A percentile compares a stretch with the other conserved stretches of the same genome.
Conservation (phyloP, 1,140 invertebrate genomes). For the Zaprionus camerounensis region DNA sequence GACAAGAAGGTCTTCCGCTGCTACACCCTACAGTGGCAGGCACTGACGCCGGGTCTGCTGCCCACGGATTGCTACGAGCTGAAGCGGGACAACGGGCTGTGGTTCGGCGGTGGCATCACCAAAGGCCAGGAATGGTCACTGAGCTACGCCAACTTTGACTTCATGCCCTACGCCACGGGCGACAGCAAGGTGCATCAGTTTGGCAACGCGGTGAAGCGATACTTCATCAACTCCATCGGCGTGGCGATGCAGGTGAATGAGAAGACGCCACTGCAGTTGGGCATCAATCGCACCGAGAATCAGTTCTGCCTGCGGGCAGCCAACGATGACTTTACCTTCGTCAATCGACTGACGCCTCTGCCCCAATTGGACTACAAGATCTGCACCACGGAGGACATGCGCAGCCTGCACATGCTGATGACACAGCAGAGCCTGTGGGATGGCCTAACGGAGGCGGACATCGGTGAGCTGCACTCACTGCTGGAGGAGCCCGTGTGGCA, state of each 20-base stretch:
- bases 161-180: conserved; percentile 92
- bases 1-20: conserved; percentile 88
- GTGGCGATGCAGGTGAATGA: conserved; percentile 91
- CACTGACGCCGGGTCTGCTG: conserved; percentile 86
- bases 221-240: conserved; percentile 93
- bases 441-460: conserved; percentile 90
- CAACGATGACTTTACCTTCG: conserved; percentile 91
- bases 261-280: conserved; percentile 91
- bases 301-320: conserved; percentile 91
- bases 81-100: conserved; percentile 87
- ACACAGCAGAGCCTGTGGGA: conserved; percentile 92
- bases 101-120: conserved; percentile 93
- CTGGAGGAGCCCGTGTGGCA: conserved; percentile 94
- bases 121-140: conserved; percentile 91
- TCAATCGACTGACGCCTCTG: conserved; percentile 87
- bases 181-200: conserved; percentile 91
- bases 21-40: conserved; percentile 93
- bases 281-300: conserved; percentile 88
- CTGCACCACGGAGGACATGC: conserved; percentile 92
- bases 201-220: conserved; percentile 92
- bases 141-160: conserved; percentile 89
- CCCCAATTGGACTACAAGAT: conserved; percentile 93
- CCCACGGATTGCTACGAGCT: conserved; percentile 94
- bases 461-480: conserved; percentile 89
- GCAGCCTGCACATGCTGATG: conserved; percentile 88